Percentiles rank a stretch among this genome's conserved stretches.
These are phyloP conservation scores for Tipula vernalis DNA, from an alignment of 2,888 invertebrate genomes.

Conservation along the genomic window DNA sequence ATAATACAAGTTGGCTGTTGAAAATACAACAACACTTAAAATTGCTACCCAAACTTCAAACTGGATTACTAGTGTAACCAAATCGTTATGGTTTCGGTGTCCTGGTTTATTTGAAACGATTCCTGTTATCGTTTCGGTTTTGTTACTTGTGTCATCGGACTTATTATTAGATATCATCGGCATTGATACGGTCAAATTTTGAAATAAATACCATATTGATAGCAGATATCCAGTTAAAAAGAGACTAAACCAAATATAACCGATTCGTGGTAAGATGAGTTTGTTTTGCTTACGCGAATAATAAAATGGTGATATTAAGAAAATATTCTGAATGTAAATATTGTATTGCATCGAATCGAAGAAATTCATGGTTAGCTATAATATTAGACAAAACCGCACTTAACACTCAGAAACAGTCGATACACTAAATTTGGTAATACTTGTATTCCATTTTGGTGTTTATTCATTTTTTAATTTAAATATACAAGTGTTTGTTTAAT, in stretches of 20 bases:
- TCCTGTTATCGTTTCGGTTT: not conserved
- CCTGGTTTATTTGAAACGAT: not conserved
- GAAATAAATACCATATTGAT: not conserved
- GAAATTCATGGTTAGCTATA: not conserved
- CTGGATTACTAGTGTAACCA: not conserved
- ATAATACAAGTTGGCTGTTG: not conserved
- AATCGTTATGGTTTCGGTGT: not conserved
- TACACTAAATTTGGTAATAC: not conserved
- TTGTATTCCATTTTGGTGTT: too few relatives aligned
- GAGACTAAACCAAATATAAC: not conserved
- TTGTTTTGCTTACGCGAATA: not conserved
- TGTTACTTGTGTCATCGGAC: not conserved
- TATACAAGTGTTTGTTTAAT: too few relatives aligned
- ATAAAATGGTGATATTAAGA: not conserved
- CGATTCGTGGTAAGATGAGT: not conserved
- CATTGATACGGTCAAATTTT: not conserved
- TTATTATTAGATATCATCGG: not conserved
- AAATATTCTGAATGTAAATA: not conserved
- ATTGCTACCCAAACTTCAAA: not conserved
- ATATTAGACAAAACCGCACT: not conserved
- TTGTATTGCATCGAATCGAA: not conserved
- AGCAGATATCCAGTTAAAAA: not conserved
- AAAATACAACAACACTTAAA: not conserved
- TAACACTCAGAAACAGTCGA: not conserved
- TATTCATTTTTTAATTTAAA: too few relatives aligned